Percentiles rank a stretch among this genome's conserved stretches.
Conservation (phyloP, 2,888 invertebrate genomes). For the Oligia latruncula region DNA sequence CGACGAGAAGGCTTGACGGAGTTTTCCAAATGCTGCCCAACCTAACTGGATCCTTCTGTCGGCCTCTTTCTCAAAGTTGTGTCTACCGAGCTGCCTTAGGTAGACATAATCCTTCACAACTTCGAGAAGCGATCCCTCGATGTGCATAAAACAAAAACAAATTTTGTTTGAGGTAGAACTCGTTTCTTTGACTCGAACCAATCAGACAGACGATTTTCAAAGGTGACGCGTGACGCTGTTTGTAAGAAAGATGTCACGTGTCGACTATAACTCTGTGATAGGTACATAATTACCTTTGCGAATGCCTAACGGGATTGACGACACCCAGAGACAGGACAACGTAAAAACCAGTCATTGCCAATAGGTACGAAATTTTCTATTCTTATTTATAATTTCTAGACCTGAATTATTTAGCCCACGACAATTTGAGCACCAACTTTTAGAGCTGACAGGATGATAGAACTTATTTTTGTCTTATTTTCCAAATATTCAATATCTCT, state of each 20-base stretch:
- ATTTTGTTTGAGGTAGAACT: not conserved
- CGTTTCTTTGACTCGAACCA: constrained; percentile 5
- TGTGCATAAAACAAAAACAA: too few relatives aligned
- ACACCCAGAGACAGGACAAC: not conserved
- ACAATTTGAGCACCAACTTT: constrained; percentile 3
- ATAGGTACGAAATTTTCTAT: not conserved
- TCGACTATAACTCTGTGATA: not conserved
- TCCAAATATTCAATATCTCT: not conserved
- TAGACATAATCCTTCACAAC: too few relatives aligned
- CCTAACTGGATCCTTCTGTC: too few relatives aligned
- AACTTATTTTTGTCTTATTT: not conserved
- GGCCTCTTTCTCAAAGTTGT: too few relatives aligned
- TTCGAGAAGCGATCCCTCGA: too few relatives aligned
- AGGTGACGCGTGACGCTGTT: not conserved
- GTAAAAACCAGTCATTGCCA: not conserved
- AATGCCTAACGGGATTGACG: constrained; percentile 3
- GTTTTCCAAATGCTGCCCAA: too few relatives aligned
- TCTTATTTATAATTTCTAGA: not conserved
- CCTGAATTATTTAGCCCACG: not conserved
- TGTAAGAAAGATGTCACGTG: constrained; percentile 1
- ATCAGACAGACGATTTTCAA: not conserved
- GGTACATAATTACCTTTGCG: not conserved
- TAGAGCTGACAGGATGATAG: not conserved
- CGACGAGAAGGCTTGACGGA: too few relatives aligned
- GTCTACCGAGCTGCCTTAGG: too few relatives aligned